A percentile compares a stretch with the other conserved stretches of the same genome.
Evolutionary conservation across 92 coral and sea anemone genomes (phyloP).

Genomic region (Umimayanthus chanpuru): DNA sequence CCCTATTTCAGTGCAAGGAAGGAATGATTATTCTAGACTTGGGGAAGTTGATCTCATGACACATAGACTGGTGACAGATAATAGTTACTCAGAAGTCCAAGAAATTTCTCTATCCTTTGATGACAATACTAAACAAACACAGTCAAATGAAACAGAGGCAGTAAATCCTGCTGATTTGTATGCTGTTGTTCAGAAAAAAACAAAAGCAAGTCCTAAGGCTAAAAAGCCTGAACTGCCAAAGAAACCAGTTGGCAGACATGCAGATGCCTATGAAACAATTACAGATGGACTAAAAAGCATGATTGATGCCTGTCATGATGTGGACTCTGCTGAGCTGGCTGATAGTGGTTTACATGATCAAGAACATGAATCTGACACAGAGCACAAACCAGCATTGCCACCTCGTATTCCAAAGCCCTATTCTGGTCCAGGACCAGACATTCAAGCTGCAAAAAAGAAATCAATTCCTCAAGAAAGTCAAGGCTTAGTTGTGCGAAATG

Average conservation of each 20-base stretch:
- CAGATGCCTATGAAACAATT: conserved; percentile 71
- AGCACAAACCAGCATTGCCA: conserved; percentile 50
- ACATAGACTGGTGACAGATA: not conserved
- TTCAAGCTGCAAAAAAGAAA: not conserved
- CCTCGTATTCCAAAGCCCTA: conserved; percentile 96
- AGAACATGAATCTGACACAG: conserved; percentile 12
- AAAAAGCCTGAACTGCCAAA: conserved; percentile 21
- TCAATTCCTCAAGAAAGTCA: conserved; percentile 2
- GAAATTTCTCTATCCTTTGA: conserved; percentile 33
- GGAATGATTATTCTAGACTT: not conserved
- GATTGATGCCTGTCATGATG: conserved; percentile 62
- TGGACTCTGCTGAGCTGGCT: conserved; percentile 28
- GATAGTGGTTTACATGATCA: conserved; percentile 25
- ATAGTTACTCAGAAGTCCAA: conserved; percentile 21
- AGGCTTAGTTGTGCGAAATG: not conserved
- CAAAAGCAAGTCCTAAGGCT: conserved; percentile 36
- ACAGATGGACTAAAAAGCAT: conserved; percentile 77
- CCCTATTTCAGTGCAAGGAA: not conserved
- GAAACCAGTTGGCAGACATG: conserved; percentile 45
- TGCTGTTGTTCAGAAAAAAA: conserved; percentile 78
- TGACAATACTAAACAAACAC: conserved; percentile 47
- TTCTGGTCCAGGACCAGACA: conserved; percentile 67
- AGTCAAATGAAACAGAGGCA: conserved; percentile 11
- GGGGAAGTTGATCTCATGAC: not conserved
- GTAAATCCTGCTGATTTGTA: conserved; percentile 47